phyloP scores from a whole-genome alignment of 2,113 vertebrate species.

The Mustelus asterias region DNA sequence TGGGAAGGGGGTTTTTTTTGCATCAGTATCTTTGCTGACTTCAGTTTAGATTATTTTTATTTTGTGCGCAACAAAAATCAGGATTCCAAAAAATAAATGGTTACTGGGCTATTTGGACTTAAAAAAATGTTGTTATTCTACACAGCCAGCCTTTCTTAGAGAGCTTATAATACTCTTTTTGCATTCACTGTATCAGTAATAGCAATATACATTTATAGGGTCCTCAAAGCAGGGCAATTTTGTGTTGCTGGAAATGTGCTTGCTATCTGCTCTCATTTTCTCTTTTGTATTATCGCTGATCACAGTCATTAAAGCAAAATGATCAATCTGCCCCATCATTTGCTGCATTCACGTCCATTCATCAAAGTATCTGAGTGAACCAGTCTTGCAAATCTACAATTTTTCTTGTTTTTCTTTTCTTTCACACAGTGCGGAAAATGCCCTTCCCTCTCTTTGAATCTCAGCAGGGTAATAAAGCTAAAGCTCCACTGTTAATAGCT shows the following conservation, averaged over 20 bases:
- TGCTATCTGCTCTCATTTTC: neutral
- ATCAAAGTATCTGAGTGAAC: neutral
- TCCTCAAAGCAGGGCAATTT: neutral
- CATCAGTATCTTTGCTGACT: neutral
- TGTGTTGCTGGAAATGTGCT: neutral
- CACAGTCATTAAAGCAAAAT: constrained; percentile 21
- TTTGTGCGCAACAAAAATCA: neutral
- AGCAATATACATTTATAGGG: neutral
- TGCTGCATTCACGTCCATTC: neutral
- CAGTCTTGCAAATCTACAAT: neutral
- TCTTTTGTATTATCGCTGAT: constrained; percentile 9
- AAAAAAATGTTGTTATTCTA: neutral
- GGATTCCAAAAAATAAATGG: neutral
- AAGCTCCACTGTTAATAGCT: constrained; percentile 26
- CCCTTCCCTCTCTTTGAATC: neutral
- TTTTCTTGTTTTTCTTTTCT: constrained; percentile 12
- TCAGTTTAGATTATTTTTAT: neutral
- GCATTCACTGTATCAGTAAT: neutral
- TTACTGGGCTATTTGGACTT: too few species aligned
- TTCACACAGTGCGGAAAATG: constrained; percentile 22
- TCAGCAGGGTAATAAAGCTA: constrained; percentile 31
- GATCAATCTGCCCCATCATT: constrained; percentile 24
- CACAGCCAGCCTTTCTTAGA: neutral
- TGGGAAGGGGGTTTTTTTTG: neutral
- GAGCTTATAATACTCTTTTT: neutral